These are phyloP conservation scores for Hecatera dysodea DNA, from an alignment of 2,888 invertebrate genomes.

Conservation along the genomic window DNA sequence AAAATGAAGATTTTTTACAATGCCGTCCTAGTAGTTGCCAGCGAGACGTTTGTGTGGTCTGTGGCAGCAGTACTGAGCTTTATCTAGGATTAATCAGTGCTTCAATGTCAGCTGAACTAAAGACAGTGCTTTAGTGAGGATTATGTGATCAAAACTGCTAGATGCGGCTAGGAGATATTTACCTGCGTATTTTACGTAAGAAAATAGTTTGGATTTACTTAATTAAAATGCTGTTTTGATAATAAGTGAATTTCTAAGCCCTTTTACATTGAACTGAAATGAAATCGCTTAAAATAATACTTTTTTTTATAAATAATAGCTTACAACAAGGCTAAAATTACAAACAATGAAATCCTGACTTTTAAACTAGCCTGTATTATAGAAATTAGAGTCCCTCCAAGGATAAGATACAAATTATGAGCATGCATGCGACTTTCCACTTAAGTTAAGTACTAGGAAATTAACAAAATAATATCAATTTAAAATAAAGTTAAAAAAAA, in stretches of 20 bases:
- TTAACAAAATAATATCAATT: too few species aligned
- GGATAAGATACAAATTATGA: too few species aligned
- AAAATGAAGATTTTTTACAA: too few species aligned
- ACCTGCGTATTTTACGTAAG: neutral
- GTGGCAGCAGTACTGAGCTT: neutral
- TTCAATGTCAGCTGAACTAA: slow-evolving; percentile 29
- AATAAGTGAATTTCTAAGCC: too few species aligned
- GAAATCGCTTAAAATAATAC: neutral
- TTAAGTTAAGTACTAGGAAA: too few species aligned
- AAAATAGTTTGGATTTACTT: neutral
- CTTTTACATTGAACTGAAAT: neutral
- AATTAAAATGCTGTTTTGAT: neutral
- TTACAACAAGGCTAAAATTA: too few species aligned
- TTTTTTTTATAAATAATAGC: too few species aligned
- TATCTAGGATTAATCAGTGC: slow-evolving; percentile 35
- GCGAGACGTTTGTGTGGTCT: neutral
- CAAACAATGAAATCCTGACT: too few species aligned
- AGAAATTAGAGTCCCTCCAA: too few species aligned
- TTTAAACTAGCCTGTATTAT: too few species aligned
- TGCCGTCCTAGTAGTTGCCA: neutral
- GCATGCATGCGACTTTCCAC: too few species aligned
- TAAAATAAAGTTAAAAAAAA: too few species aligned
- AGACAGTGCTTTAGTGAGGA: slow-evolving; percentile 24
- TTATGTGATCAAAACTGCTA: slow-evolving; percentile 20
- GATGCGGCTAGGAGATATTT: neutral